phyloP scores from a whole-genome alignment of 2,113 vertebrate genomes.

The Donacobius atricapilla region DNA sequence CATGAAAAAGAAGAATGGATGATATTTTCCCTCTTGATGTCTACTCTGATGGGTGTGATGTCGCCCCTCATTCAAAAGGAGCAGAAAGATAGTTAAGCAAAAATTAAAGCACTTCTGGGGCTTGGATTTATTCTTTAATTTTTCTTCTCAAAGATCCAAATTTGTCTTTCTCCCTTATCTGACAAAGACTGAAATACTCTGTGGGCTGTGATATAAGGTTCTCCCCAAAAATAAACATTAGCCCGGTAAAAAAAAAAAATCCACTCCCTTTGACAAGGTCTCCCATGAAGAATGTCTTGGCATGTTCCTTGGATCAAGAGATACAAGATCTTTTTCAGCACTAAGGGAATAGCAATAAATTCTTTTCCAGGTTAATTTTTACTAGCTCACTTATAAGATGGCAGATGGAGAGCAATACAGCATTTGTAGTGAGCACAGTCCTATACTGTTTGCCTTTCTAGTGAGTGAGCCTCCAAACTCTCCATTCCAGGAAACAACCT shows the following conservation, averaged over 20 bases:
- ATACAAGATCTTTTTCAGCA: neutral
- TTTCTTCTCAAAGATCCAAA: neutral
- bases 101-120: neutral
- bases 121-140: neutral
- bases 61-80: neutral
- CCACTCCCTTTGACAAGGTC: neutral
- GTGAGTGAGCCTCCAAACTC: neutral
- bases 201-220: neutral
- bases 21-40: neutral
- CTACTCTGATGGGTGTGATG: neutral
- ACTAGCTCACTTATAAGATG: neutral
- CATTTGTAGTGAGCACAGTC: neutral
- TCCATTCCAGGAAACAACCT: neutral
- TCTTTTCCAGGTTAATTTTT: neutral
- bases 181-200: neutral
- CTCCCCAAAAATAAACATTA: neutral
- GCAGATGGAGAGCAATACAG: neutral
- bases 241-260: neutral
- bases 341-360: neutral
- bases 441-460: neutral
- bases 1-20: neutral
- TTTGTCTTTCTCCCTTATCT: neutral
- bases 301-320: neutral
- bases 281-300: neutral
- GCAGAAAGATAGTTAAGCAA: neutral